Percentiles rank a stretch among this genome's conserved stretches.
Conservation (phyloP, 64 coral and sea anemone species). For the Acropora yongei region DNA sequence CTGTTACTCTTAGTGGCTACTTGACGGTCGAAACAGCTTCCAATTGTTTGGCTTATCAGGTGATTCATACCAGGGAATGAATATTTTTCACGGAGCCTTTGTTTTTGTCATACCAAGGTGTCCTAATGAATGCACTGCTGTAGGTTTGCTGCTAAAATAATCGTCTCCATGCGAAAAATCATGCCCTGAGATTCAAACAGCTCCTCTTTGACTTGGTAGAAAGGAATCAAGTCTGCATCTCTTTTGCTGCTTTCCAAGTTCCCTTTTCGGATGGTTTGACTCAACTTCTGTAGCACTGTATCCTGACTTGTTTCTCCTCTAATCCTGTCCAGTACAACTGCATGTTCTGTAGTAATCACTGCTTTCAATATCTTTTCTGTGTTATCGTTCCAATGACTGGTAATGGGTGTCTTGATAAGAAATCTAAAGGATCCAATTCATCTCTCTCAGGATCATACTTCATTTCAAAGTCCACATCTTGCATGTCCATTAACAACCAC, state of each 20-base stretch:
- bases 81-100: too few relatives aligned
- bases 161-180: constrained; percentile 39
- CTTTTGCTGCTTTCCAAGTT: constrained; percentile 46
- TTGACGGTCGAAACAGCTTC: too few relatives aligned
- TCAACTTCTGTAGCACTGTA: constrained; percentile 3
- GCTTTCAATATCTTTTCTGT: constrained; percentile 57
- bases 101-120: too few relatives aligned
- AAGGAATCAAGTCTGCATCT: constrained; percentile 38
- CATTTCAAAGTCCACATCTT: constrained; percentile 66
- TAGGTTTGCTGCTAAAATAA: constrained; percentile 33
- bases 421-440: constrained; percentile 56
- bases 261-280: constrained; percentile 44
- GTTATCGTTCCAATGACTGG: constrained; percentile 32
- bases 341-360: constrained; percentile 17
- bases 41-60: too few relatives aligned
- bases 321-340: constrained; percentile 65
- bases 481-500: constrained; percentile 36
- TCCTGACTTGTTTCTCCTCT: constrained; percentile 50
- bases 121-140: background rate
- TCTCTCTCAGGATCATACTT: constrained; percentile 62
- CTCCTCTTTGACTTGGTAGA: constrained; percentile 46
- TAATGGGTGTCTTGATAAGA: constrained; percentile 48
- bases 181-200: constrained; percentile 26
- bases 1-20: too few relatives aligned
- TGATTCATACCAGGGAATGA: too few relatives aligned